Conservation (phyloP, 2,113 vertebrate species). For the Stercorarius parasiticus region DNA sequence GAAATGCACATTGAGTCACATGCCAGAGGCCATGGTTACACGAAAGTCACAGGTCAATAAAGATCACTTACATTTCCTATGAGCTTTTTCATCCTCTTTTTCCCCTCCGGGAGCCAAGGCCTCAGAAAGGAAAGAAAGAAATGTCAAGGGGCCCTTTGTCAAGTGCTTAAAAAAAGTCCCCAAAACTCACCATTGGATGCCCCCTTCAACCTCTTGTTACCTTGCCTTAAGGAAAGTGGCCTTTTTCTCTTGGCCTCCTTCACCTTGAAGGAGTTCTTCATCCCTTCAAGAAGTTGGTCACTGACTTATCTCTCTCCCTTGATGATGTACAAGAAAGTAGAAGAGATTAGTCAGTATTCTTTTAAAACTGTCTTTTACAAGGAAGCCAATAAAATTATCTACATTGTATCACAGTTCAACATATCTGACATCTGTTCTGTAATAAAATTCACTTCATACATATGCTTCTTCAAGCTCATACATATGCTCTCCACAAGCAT, state of each 20-base stretch:
- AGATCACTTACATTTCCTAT: slow-evolving; percentile 74
- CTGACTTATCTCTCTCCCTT: slow-evolving; percentile 60
- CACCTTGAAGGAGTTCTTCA: slow-evolving; percentile 44
- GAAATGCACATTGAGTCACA: slow-evolving; percentile 62
- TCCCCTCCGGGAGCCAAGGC: background rate
- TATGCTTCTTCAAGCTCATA: slow-evolving; percentile 58
- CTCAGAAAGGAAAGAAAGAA: slow-evolving; percentile 62
- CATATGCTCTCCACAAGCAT: slow-evolving; percentile 51
- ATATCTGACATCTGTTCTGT: slow-evolving; percentile 66
- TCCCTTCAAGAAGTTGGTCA: slow-evolving; percentile 66
- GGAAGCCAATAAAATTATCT: slow-evolving; percentile 58
- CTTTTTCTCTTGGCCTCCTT: slow-evolving; percentile 49
- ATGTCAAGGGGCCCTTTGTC: slow-evolving; percentile 64
- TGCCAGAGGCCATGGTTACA: slow-evolving; percentile 69
- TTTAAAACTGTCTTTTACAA: slow-evolving; percentile 60
- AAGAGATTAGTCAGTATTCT: slow-evolving; percentile 52
- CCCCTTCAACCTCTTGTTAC: slow-evolving; percentile 50
- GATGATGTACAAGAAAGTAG: slow-evolving; percentile 49
- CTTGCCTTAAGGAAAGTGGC: slow-evolving; percentile 72
- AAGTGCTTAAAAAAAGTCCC: slow-evolving; percentile 36
- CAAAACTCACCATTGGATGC: slow-evolving; percentile 27
- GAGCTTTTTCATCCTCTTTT: slow-evolving; percentile 67
- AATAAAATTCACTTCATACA: slow-evolving; percentile 64
- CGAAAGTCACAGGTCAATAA: slow-evolving; percentile 74
- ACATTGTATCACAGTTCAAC: slow-evolving; percentile 61